These are phyloP conservation scores for Eubasilissa regina DNA, from an alignment of 1,140 invertebrate genomes.

Conservation along the genomic window DNA sequence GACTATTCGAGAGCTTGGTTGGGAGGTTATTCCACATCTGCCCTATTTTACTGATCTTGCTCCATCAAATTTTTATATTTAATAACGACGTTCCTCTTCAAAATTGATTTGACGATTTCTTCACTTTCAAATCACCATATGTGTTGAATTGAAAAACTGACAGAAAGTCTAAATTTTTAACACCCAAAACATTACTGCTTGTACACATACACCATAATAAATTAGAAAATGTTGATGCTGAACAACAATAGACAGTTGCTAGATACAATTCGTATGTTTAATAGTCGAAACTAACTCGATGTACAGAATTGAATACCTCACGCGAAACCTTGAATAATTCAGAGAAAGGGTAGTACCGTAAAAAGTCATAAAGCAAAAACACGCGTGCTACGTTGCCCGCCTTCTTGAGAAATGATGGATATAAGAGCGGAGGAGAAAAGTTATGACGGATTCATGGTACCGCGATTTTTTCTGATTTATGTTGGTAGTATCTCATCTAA, in stretches of 20 bases:
- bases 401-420: slow-evolving; percentile 33
- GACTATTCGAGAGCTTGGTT: too few relatives aligned
- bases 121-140: too few relatives aligned
- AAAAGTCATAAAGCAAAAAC: slow-evolving; percentile 33
- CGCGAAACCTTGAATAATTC: slow-evolving; percentile 18
- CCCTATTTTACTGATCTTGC: too few relatives aligned
- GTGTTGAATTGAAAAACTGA: too few relatives aligned
- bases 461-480: slow-evolving; percentile 22
- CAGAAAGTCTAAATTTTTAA: too few relatives aligned
- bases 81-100: too few relatives aligned
- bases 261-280: background rate
- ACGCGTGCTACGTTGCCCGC: slow-evolving; percentile 19
- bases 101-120: too few relatives aligned
- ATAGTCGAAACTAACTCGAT: background rate
- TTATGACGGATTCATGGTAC: slow-evolving; percentile 31
- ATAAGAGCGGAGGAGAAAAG: slow-evolving; percentile 16
- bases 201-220: background rate
- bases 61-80: too few relatives aligned
- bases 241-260: background rate
- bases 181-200: too few relatives aligned
- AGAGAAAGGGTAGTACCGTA: background rate
- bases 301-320: background rate
- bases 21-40: too few relatives aligned
- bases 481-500: background rate
- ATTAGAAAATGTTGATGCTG: background rate